These are phyloP conservation scores for Drosophila santomea DNA, from an alignment of 1,140 invertebrate genomes.

Conservation along the genomic window DNA sequence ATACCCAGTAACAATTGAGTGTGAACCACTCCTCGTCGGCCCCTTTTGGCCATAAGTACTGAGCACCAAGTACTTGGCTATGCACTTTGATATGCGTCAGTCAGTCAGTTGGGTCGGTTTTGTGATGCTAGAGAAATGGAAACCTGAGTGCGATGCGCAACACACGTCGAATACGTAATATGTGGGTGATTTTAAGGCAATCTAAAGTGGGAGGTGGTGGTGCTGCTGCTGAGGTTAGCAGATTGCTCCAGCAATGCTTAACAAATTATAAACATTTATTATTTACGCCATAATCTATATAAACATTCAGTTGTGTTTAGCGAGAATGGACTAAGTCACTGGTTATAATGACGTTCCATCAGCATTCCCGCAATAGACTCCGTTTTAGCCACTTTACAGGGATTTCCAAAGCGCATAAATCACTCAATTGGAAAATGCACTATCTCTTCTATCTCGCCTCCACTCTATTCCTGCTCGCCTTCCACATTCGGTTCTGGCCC, in stretches of 20 bases:
- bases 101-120: slow-evolving; percentile 41
- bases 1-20: slow-evolving; percentile 25
- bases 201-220: not conserved
- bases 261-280: slow-evolving; percentile 59
- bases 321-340: slow-evolving; percentile 22
- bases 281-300: slow-evolving; percentile 16
- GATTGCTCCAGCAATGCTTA: slow-evolving; percentile 25
- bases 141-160: slow-evolving; percentile 35
- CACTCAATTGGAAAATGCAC: slow-evolving; percentile 80
- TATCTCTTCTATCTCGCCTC: slow-evolving; percentile 28
- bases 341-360: slow-evolving; percentile 1
- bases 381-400: slow-evolving; percentile 51
- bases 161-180: slow-evolving; percentile 53
- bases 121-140: slow-evolving; percentile 39
- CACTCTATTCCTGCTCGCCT: not conserved
- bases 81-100: slow-evolving; percentile 55
- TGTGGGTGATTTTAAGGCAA: slow-evolving; percentile 11
- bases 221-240: slow-evolving; percentile 14
- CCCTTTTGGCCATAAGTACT: slow-evolving; percentile 1
- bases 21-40: not conserved
- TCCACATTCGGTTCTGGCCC: slow-evolving; percentile 24
- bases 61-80: slow-evolving; percentile 39
- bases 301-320: not conserved
- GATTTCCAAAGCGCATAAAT: slow-evolving; percentile 80
- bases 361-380: slow-evolving; percentile 1